Conservation (phyloP, 2,888 invertebrate genomes). For the Xiphydria camelus region DNA sequence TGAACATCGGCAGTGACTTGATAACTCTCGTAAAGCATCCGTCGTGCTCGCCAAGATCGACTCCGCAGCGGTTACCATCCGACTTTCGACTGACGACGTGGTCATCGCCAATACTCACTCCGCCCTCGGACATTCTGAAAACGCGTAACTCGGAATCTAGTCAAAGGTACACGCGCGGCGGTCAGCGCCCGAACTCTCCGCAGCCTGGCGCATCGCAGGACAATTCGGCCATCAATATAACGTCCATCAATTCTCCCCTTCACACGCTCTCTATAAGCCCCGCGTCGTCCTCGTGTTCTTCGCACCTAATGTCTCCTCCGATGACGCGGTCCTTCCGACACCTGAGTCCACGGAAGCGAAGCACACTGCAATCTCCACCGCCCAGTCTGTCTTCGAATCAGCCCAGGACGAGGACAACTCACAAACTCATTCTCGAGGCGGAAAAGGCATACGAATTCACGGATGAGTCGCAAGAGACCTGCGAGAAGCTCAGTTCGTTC, state of each 20-base stretch:
- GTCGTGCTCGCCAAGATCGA: slow-evolving; percentile 52
- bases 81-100: slow-evolving; percentile 45
- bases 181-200: slow-evolving; percentile 43
- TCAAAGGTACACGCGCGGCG: slow-evolving; percentile 36
- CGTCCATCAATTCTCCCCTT: slow-evolving; percentile 47
- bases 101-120: slow-evolving; percentile 45
- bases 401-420: slow-evolving; percentile 45
- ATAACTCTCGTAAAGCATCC: slow-evolving; percentile 55
- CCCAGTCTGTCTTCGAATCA: slow-evolving; percentile 37
- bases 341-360: slow-evolving; percentile 45
- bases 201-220: slow-evolving; percentile 49
- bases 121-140: slow-evolving; percentile 51
- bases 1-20: slow-evolving; percentile 51
- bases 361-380: slow-evolving; percentile 47
- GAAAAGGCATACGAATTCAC: slow-evolving; percentile 84
- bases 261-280: slow-evolving; percentile 50
- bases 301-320: slow-evolving; percentile 53
- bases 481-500: slow-evolving; percentile 84
- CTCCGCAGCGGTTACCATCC: slow-evolving; percentile 50
- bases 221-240: slow-evolving; percentile 33
- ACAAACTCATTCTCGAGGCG: slow-evolving; percentile 58
- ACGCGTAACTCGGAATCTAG: slow-evolving; percentile 54
- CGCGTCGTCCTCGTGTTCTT: slow-evolving; percentile 46
- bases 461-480: slow-evolving; percentile 78
- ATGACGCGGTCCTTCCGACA: slow-evolving; percentile 42